Conservation (phyloP, 2,888 invertebrate species). For the Asteroscopus sphinx region DNA sequence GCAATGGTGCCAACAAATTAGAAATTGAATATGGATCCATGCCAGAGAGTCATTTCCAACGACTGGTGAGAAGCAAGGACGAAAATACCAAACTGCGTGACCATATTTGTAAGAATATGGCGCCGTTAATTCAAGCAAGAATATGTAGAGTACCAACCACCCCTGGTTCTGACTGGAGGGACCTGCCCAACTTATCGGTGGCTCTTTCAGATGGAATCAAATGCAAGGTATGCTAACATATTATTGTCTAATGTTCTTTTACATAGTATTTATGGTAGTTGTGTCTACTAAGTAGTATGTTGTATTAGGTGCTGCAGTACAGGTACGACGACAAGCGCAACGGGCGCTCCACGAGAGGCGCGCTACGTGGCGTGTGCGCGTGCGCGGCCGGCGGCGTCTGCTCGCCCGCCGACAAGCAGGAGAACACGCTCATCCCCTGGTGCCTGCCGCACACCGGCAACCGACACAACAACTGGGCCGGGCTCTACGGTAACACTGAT, state of each 20-base stretch:
- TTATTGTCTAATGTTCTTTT: background rate
- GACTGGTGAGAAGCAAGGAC: slow-evolving; percentile 91
- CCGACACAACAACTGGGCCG: slow-evolving; percentile 96
- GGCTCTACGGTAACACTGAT: slow-evolving; percentile 91
- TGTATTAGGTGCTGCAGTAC: slow-evolving; percentile 81
- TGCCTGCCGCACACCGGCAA: slow-evolving; percentile 96
- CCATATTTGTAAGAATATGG: slow-evolving; percentile 96
- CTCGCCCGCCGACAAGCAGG: slow-evolving; percentile 93
- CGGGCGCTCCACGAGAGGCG: slow-evolving; percentile 81
- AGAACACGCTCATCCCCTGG: slow-evolving; percentile 96
- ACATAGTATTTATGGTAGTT: no score
- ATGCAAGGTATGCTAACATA: slow-evolving; percentile 80
- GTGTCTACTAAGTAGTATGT: background rate
- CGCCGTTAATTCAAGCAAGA: slow-evolving; percentile 93
- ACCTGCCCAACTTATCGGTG: slow-evolving; percentile 94
- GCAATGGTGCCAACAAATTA: slow-evolving; percentile 92
- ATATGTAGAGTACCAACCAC: slow-evolving; percentile 93
- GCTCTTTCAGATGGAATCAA: slow-evolving; percentile 92
- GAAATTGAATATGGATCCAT: slow-evolving; percentile 93
- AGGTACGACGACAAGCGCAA: slow-evolving; percentile 84
- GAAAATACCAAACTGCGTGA: slow-evolving; percentile 91
- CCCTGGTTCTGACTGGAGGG: slow-evolving; percentile 96
- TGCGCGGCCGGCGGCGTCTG: slow-evolving; percentile 92
- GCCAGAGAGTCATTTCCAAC: slow-evolving; percentile 94
- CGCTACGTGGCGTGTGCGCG: slow-evolving; percentile 93